phyloP scores from a whole-genome alignment of 2,113 vertebrate species.

The Sminthopsis crassicaudata region DNA sequence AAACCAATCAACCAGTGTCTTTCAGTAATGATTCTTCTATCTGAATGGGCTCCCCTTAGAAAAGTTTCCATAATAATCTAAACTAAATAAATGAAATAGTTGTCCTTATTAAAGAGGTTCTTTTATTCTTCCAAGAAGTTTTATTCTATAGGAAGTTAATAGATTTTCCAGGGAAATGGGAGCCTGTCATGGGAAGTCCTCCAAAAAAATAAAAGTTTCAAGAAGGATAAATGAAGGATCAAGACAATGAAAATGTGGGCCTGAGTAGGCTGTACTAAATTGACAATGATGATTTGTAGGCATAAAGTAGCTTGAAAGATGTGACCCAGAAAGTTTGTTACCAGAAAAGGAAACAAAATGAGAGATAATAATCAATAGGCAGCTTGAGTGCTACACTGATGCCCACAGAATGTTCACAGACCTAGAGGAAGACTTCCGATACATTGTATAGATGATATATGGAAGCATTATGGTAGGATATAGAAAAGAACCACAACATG shows the following conservation, averaged over 20 bases:
- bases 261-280: neutral
- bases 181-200: neutral
- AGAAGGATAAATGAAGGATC: too few relatives aligned
- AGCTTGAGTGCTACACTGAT: neutral
- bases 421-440: neutral
- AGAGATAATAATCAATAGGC: neutral
- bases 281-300: neutral
- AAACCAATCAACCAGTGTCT: conserved; percentile 51
- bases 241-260: neutral
- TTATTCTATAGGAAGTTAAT: conserved; percentile 1
- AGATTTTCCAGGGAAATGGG: neutral
- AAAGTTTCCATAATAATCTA: conserved; percentile 75
- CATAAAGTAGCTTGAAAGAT: neutral
- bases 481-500: neutral
- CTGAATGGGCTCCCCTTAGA: conserved; percentile 58
- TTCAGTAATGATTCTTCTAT: conserved; percentile 11
- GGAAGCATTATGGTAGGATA: neutral
- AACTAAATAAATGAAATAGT: conserved; percentile 67
- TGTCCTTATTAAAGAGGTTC: conserved; percentile 67
- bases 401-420: neutral
- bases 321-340: neutral
- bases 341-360: neutral
- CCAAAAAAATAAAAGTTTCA: neutral
- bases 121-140: conserved; percentile 66
- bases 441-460: neutral